A percentile compares a stretch with the other conserved stretches of the same genome.
Conservation (phyloP, 1,140 invertebrate genomes). For the Mycetomoellerius zeteki region DNA sequence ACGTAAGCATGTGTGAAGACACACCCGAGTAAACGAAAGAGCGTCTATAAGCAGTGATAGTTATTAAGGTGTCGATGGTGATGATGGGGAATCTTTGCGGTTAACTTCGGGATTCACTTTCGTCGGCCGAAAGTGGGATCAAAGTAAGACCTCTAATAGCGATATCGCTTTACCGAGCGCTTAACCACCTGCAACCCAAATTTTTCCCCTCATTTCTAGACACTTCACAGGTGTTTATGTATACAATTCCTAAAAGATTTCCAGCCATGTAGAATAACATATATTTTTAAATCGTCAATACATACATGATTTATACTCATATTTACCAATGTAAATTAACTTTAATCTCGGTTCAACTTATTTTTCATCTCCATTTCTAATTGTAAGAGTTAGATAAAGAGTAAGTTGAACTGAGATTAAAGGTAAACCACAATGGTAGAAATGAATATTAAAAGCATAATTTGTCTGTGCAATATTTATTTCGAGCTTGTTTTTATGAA, state of each 20-base stretch:
- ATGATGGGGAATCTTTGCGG: slow-evolving; percentile 59
- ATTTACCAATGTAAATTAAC: too few species aligned
- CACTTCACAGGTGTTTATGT: background rate
- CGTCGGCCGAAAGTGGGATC: slow-evolving; percentile 50
- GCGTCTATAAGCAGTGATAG: slow-evolving; percentile 48
- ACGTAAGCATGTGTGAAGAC: background rate
- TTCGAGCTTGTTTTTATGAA: background rate
- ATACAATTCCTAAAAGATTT: background rate
- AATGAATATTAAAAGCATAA: background rate
- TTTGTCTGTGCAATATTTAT: background rate
- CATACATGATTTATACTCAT: background rate
- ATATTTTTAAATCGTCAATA: background rate
- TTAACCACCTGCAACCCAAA: slow-evolving; percentile 36
- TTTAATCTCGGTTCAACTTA: too few species aligned
- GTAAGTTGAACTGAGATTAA: too few species aligned
- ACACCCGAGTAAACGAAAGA: slow-evolving; percentile 41
- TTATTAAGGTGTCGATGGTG: slow-evolving; percentile 56
- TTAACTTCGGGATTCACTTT: slow-evolving; percentile 67
- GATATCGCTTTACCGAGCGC: slow-evolving; percentile 56
- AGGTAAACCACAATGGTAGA: too few species aligned
- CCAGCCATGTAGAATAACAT: background rate
- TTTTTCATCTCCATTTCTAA: too few species aligned
- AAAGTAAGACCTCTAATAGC: slow-evolving; percentile 66
- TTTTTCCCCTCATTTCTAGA: slow-evolving; percentile 14
- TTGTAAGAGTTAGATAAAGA: too few species aligned